These are phyloP conservation scores for Diphyllodes magnificus DNA, from an alignment of 2,113 vertebrate species.

Conservation along the genomic window DNA sequence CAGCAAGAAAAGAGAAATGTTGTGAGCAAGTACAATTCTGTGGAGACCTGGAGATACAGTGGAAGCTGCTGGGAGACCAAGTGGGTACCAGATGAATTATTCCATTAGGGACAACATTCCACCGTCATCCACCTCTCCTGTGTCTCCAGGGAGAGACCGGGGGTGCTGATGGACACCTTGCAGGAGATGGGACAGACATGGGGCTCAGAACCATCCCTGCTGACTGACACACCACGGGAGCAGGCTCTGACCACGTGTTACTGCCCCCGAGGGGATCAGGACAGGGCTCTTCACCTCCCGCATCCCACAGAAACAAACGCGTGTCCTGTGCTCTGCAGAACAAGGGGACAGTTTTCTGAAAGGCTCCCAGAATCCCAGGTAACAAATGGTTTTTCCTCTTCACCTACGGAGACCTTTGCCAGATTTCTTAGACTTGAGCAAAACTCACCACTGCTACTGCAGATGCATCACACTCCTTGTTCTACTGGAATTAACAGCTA, in stretches of 20 bases:
- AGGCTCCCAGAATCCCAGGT: background rate
- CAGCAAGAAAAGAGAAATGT: background rate
- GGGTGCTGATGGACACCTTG: background rate
- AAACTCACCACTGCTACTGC: background rate
- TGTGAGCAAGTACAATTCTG: background rate
- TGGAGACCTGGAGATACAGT: accelerated
- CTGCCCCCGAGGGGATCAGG: background rate
- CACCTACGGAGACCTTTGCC: background rate
- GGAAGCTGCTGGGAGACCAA: background rate
- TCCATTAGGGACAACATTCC: background rate
- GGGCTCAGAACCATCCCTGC: background rate
- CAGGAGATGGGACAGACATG: accelerated
- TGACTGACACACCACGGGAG: background rate
- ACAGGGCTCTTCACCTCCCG: background rate
- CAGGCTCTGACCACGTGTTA: background rate
- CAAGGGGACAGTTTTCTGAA: background rate
- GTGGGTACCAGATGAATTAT: background rate
- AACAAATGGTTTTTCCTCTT: background rate
- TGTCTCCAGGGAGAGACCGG: background rate
- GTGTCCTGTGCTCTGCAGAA: background rate
- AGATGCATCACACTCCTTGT: background rate
- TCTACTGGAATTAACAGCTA: background rate
- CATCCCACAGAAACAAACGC: background rate
- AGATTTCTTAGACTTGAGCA: background rate
- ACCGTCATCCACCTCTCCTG: background rate